Conservation (phyloP, 1,140 invertebrate genomes). For the Drosophila busckii region DNA sequence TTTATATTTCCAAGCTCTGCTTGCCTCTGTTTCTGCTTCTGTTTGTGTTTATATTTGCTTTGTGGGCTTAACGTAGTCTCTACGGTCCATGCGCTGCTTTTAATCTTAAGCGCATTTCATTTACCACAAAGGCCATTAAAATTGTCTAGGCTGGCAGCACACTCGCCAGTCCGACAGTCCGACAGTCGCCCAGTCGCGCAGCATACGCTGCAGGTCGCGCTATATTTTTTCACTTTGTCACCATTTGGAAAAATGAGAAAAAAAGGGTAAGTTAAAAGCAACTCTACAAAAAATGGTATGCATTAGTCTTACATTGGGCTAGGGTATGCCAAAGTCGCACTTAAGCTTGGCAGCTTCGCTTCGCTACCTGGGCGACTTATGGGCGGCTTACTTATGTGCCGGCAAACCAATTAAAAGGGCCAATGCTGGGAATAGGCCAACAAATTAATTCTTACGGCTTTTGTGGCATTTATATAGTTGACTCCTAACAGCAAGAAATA, state of each 20-base stretch:
- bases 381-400: constrained; percentile 64
- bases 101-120: constrained; percentile 74
- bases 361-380: constrained; percentile 59
- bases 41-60: constrained; percentile 69
- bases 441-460: constrained; percentile 66
- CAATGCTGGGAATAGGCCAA: constrained; percentile 45
- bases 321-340: too few species aligned
- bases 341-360: too few species aligned
- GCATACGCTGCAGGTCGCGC: background rate
- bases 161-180: background rate
- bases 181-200: background rate
- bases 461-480: too few species aligned
- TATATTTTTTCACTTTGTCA: constrained; percentile 22
- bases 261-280: too few species aligned
- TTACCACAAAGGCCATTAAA: constrained; percentile 65
- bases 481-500: too few species aligned
- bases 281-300: too few species aligned
- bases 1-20: background rate
- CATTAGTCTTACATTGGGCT: too few species aligned
- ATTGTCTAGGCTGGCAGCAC: constrained; percentile 43
- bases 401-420: constrained; percentile 70
- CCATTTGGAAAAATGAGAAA: too few species aligned
- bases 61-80: constrained; percentile 60
- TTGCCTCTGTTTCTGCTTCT: constrained; percentile 13
- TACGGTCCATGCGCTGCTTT: constrained; percentile 45